Conservation (phyloP, 2,888 invertebrate species). For the Tribolium freemani region DNA sequence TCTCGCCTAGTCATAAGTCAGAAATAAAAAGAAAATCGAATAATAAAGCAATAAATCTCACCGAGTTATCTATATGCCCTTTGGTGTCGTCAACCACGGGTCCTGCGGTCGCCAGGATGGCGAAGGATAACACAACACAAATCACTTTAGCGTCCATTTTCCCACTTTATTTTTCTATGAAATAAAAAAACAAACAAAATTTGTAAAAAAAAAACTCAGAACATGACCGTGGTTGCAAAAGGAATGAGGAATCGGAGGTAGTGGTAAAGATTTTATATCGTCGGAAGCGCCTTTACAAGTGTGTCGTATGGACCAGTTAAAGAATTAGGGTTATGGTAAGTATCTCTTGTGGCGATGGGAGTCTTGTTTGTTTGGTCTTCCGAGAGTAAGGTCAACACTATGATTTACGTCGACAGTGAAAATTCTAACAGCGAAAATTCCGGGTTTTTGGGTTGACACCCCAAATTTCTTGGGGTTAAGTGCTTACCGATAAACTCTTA, state of each 20-base stretch:
- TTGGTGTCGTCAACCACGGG: constrained; percentile 65
- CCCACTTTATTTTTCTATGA: constrained; percentile 19
- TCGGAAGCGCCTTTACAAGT: constrained; percentile 62
- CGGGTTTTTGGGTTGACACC: constrained; percentile 22
- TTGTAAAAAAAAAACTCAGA: constrained; percentile 47
- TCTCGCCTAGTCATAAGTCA: neutral
- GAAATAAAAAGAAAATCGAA: neutral
- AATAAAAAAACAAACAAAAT: constrained; percentile 11
- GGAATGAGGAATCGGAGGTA: constrained; percentile 63
- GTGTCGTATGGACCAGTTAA: constrained; percentile 67
- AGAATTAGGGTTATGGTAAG: constrained; percentile 65
- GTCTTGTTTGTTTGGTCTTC: constrained; percentile 56
- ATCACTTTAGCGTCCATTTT: constrained; percentile 65
- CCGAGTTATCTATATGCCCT: constrained; percentile 65
- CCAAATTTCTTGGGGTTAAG: neutral
- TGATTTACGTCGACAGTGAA: constrained; percentile 60
- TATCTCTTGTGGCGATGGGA: constrained; percentile 47
- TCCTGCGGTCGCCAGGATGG: constrained; percentile 59
- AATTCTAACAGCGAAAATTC: constrained; percentile 51
- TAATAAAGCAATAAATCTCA: constrained; percentile 54
- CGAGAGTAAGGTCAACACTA: constrained; percentile 54
- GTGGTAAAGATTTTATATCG: constrained; percentile 67
- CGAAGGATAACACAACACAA: constrained; percentile 63
- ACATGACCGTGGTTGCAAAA: constrained; percentile 66
- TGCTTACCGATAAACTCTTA: neutral